phyloP scores from a whole-genome alignment of 1,140 invertebrate genomes.

The Trichogramma pretiosum region DNA sequence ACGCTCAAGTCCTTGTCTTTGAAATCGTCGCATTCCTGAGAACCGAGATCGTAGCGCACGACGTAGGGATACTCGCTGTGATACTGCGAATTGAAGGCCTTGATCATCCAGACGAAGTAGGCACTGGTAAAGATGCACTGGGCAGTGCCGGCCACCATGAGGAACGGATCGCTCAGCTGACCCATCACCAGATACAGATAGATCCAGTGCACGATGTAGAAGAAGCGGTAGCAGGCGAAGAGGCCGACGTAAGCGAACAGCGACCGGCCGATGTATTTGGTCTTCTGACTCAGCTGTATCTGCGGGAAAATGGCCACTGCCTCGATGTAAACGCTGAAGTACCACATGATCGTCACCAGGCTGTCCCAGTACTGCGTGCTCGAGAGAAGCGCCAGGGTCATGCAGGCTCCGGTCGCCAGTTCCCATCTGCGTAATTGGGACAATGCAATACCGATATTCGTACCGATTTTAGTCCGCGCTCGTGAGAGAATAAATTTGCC shows the following conservation, averaged over 20 bases:
- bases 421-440: conserved; percentile 5
- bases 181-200: not conserved
- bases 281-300: not conserved
- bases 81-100: too few species aligned
- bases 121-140: conserved; percentile 6
- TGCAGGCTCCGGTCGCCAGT: not conserved
- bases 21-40: too few species aligned
- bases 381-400: not conserved
- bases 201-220: conserved; percentile 9
- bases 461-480: too few species aligned
- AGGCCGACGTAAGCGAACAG: conserved; percentile 10
- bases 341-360: conserved; percentile 5
- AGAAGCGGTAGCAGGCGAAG: conserved; percentile 8
- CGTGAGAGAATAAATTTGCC: too few species aligned
- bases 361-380: not conserved
- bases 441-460: too few species aligned
- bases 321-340: conserved; percentile 9
- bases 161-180: not conserved
- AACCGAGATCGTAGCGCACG: too few species aligned
- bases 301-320: conserved; percentile 10
- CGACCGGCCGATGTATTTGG: conserved; percentile 4
- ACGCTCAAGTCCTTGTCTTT: too few species aligned
- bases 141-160: not conserved
- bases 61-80: too few species aligned
- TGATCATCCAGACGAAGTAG: conserved; percentile 13